Conservation (phyloP, 2,888 invertebrate genomes). For the Campoplex capitator region DNA sequence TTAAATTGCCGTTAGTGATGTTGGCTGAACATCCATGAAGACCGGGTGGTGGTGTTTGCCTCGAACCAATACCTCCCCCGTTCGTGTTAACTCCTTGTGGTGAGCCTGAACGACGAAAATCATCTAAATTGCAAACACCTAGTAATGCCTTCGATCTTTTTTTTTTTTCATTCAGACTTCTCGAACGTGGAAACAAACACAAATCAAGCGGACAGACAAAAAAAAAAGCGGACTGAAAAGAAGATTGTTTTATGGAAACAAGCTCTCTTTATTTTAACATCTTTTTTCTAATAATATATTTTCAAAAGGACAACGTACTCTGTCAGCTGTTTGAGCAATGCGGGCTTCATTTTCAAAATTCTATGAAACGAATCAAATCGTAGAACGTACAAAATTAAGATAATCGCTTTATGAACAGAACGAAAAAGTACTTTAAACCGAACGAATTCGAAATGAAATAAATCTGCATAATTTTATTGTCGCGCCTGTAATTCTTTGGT, state of each 20-base stretch:
- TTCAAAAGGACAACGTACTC: neutral
- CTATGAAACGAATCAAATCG: neutral
- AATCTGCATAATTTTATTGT: neutral
- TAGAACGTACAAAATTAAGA: neutral
- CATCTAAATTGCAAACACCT: conserved; percentile 14
- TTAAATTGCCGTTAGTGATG: conserved; percentile 78
- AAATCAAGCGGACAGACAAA: conserved; percentile 47
- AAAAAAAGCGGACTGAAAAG: conserved; percentile 22
- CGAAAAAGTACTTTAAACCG: neutral
- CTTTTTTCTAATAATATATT: conserved; percentile 21
- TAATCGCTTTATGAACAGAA: neutral
- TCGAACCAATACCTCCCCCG: conserved; percentile 73
- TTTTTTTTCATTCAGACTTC: neutral
- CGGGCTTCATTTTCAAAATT: neutral
- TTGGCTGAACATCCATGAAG: conserved; percentile 73
- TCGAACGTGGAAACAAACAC: conserved; percentile 27
- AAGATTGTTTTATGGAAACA: conserved; percentile 35
- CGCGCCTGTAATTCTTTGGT: neutral
- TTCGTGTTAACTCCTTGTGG: conserved; percentile 81
- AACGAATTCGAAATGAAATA: neutral
- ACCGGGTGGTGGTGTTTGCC: conserved; percentile 81
- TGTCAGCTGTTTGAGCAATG: neutral
- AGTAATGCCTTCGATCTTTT: conserved; percentile 2
- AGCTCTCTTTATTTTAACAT: conserved; percentile 71
- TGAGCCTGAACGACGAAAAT: conserved; percentile 76